Percentiles rank a stretch among this genome's conserved stretches.
phyloP scores from a whole-genome alignment of 2,113 vertebrate genomes.

The Neogobius melanostomus region DNA sequence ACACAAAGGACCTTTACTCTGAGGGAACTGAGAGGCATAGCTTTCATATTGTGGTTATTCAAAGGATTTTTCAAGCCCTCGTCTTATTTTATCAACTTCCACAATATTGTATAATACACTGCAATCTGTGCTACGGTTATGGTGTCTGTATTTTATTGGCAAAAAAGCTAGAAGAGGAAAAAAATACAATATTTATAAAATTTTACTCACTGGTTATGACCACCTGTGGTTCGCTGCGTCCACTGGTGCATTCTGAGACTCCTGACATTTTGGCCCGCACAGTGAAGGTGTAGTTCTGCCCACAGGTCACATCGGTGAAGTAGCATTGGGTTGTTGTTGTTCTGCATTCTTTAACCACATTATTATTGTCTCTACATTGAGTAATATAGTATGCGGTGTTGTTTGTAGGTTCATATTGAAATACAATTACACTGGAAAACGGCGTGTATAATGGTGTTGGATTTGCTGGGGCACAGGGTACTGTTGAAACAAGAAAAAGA shows the following conservation, averaged over 20 bases:
- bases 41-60: no score
- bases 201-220: constrained; percentile 61
- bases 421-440: constrained; percentile 68
- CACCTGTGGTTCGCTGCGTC: constrained; percentile 33
- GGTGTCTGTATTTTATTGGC: no score
- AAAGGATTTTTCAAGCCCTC: no score
- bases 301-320: constrained; percentile 71
- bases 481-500: constrained; percentile 40
- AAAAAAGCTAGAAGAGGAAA: no score
- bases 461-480: constrained; percentile 71
- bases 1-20: no score
- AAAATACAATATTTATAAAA: not conserved
- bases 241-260: constrained; percentile 57
- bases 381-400: constrained; percentile 72
- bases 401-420: constrained; percentile 67
- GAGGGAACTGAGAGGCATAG: no score
- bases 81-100: no score
- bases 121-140: no score
- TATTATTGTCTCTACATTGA: constrained; percentile 42
- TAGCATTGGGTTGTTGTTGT: constrained; percentile 66
- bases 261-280: constrained; percentile 63
- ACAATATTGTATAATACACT: no score
- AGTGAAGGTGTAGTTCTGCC: constrained; percentile 63
- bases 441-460: constrained; percentile 38
- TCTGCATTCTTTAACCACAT: constrained; percentile 45